phyloP scores from a whole-genome alignment of 2,888 invertebrate species.

The Trissolcus japonicus region DNA sequence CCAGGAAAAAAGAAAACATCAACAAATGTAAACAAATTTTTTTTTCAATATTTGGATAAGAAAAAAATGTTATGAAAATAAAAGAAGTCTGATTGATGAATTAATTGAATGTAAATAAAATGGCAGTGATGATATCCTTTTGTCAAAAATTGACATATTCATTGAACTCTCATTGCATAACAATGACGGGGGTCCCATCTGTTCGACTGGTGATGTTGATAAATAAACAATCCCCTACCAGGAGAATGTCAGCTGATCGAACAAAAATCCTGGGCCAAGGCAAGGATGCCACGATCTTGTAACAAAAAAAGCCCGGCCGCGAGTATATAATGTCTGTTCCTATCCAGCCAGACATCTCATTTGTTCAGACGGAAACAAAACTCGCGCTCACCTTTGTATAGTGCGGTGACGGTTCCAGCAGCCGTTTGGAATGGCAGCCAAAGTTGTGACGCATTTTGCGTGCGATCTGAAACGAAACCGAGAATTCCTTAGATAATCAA shows the following conservation, averaged over 20 bases:
- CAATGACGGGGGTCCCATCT: not conserved
- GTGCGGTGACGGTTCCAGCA: slow-evolving; percentile 85
- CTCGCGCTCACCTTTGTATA: slow-evolving; percentile 83
- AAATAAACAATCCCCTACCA: slow-evolving; percentile 25
- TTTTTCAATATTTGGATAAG: too few species aligned
- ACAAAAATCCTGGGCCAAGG: not conserved
- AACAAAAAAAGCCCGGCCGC: not conserved
- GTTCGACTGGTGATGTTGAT: slow-evolving; percentile 1
- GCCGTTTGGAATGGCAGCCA: slow-evolving; percentile 89
- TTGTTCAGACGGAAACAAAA: slow-evolving; percentile 22
- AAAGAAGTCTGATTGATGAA: too few species aligned
- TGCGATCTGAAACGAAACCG: slow-evolving; percentile 78
- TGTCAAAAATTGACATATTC: not conserved
- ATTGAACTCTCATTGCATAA: not conserved
- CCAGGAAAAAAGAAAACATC: too few species aligned
- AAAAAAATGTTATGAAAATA: too few species aligned
- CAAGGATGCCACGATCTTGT: not conserved
- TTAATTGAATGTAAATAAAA: too few species aligned
- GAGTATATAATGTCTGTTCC: too few species aligned
- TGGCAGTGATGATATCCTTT: too few species aligned
- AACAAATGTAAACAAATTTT: too few species aligned
- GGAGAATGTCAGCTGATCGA: slow-evolving; percentile 7
- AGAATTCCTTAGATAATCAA: not conserved
- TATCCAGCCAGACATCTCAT: not conserved
- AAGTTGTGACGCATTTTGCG: slow-evolving; percentile 79